phyloP scores from a whole-genome alignment of 2,797 vertebrate genomes.

The Masticophis lateralis region DNA sequence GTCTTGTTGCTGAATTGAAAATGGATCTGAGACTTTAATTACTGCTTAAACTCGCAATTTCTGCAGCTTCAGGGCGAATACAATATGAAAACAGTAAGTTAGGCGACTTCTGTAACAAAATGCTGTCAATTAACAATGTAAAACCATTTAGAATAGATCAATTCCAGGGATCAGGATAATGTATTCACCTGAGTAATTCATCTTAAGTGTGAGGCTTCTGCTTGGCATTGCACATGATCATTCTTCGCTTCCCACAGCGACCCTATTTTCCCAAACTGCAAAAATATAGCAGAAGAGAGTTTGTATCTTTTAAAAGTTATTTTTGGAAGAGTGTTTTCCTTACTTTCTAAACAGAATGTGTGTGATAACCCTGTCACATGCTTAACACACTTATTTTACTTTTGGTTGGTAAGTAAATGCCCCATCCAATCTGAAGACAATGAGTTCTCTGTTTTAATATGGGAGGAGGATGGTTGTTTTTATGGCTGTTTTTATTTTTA shows the following conservation, averaged over 20 bases:
- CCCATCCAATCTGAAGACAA: background rate
- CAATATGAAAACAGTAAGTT: background rate
- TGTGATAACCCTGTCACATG: background rate
- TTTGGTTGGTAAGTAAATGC: background rate
- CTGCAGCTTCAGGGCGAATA: background rate
- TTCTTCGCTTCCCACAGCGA: background rate
- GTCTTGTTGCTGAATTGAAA: background rate
- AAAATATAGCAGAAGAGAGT: background rate
- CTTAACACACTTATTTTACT: background rate
- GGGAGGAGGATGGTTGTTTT: background rate
- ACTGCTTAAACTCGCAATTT: background rate
- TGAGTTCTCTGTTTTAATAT: background rate
- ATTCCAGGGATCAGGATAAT: background rate
- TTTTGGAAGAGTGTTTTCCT: background rate
- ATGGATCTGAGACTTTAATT: background rate
- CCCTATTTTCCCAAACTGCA: background rate
- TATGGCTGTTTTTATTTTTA: background rate
- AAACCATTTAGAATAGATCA: background rate
- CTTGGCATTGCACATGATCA: background rate
- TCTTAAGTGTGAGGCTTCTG: background rate
- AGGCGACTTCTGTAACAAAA: background rate
- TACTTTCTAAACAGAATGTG: background rate
- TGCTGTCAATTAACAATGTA: background rate
- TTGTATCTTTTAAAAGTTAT: background rate
- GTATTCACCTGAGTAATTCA: background rate